Base-by-base conservation (phyloP, 2,797 vertebrate genomes). In the Bryconaethiops microstoma region DNA sequence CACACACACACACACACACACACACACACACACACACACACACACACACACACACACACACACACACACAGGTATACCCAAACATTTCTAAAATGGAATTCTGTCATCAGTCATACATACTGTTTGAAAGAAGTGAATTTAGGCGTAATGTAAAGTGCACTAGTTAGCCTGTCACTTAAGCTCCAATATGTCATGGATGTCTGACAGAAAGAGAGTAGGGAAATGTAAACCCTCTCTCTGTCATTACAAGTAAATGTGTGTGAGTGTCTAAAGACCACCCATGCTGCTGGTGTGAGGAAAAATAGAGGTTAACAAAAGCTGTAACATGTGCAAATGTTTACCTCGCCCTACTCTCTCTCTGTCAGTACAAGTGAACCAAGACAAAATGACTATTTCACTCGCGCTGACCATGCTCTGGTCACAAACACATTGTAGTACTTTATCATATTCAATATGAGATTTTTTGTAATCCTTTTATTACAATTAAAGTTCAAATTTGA, bases 21-120 rank as follows among this genome's bases (percentile, higher is more conserved):
- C 29, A 57, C 54, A 59, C 64, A 78, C 55, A 65, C 45, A 60
- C 77, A 78, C 74, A 35, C 50, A 67, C 40, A 74, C 68, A 40
- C 40, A 23, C 79, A 48, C 52, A 45, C 42, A 7, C 73, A 55
- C 40, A 42, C 60, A 72, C 78, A 72, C 78, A 72, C 25, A 60
- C 45, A 10, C 42, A 45, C 42, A 45, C 42, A 45, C 7, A 77
- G 10, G 21, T 17, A 60, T 60, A 23, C 45, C 57, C 48, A 29
- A 21, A 35, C 14, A 13, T 0, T 52, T 35, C 45, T 78, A n/a
- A 71, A 63, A 42, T 6, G 4, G 19, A 52, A 78, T 62, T n/a
- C 9, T 9, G 39, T 23, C 7, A n/a, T 57, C 45, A 23, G 68
- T 79, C 68, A 73, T 19, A 0, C 54, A 69, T 50, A 23, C n/a